phyloP scores from a whole-genome alignment of 2,888 invertebrate genomes.

The Ichneumoninae sp. region DNA sequence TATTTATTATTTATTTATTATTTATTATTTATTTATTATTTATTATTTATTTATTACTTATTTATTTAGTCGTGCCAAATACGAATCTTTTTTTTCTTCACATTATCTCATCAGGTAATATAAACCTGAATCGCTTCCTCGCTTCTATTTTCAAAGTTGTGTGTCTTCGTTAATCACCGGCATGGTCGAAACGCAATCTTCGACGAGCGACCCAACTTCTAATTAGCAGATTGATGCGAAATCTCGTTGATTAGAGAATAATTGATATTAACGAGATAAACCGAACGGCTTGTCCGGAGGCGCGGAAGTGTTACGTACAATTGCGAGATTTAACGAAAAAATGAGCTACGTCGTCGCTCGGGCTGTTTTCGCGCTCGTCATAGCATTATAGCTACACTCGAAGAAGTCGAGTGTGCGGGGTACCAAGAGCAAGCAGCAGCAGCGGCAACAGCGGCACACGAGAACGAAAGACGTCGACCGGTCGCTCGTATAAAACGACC shows the following conservation, averaged over 20 bases:
- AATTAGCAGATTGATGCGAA: too few relatives aligned
- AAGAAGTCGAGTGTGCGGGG: constrained; percentile 41
- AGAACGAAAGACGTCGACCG: constrained; percentile 73
- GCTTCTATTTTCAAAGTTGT: background rate
- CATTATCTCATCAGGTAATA: constrained; percentile 41
- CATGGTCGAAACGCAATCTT: too few relatives aligned
- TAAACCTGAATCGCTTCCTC: too few relatives aligned
- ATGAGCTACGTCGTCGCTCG: constrained; percentile 20
- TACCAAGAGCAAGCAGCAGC: constrained; percentile 55
- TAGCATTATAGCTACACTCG: constrained; percentile 2
- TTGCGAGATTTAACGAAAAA: background rate
- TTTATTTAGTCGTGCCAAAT: too few relatives aligned
- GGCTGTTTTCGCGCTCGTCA: constrained; percentile 55
- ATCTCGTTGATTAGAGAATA: background rate
- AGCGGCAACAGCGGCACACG: constrained; percentile 40
- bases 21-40: constrained; percentile 38
- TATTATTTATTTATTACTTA: constrained; percentile 21
- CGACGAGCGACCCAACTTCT: too few relatives aligned
- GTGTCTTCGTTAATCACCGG: background rate
- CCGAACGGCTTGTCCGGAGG: background rate
- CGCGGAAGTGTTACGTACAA: background rate
- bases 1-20: constrained; percentile 28
- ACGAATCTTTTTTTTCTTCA: background rate
- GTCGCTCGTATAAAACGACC: constrained; percentile 81
- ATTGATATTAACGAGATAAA: constrained; percentile 2